phyloP scores from a whole-genome alignment of 2,888 invertebrate species.

The Isotomurus palustris region DNA sequence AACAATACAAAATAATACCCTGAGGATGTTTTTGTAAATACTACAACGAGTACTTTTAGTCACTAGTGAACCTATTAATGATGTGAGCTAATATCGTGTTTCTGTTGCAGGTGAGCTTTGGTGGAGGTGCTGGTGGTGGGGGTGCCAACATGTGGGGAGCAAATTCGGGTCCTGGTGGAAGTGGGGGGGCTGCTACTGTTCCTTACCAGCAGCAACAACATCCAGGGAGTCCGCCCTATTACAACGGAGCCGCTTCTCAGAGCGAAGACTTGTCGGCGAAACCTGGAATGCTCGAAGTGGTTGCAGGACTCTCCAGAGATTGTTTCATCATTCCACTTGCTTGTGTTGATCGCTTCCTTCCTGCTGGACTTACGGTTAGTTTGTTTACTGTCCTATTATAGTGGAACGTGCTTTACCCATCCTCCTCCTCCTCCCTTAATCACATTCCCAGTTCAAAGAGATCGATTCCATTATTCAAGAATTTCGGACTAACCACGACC shows the following conservation, averaged over 20 bases:
- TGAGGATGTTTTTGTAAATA: no score
- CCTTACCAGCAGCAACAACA: not conserved
- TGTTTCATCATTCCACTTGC: constrained; percentile 91
- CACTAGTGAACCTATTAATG: no score
- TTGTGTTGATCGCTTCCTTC: constrained; percentile 79
- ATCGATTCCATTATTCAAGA: no score
- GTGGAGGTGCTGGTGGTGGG: constrained; percentile 24
- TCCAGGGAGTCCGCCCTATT: constrained; percentile 20
- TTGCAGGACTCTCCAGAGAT: constrained; percentile 78
- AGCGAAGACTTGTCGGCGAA: constrained; percentile 55
- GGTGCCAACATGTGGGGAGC: constrained; percentile 18
- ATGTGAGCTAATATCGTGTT: no score
- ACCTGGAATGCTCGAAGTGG: constrained; percentile 59
- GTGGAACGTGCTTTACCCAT: no score
- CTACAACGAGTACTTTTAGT: no score
- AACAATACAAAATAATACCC: no score
- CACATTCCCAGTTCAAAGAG: no score
- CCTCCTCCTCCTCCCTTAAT: not conserved
- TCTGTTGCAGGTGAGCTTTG: constrained; percentile 38
- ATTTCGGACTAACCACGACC: no score
- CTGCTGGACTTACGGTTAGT: constrained; percentile 79
- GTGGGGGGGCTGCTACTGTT: constrained; percentile 7
- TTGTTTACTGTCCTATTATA: no score
- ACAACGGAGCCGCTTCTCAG: constrained; percentile 12
- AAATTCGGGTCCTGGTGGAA: no score